phyloP scores from a whole-genome alignment of 2,888 invertebrate genomes.

The Eucriotettix oculatus region DNA sequence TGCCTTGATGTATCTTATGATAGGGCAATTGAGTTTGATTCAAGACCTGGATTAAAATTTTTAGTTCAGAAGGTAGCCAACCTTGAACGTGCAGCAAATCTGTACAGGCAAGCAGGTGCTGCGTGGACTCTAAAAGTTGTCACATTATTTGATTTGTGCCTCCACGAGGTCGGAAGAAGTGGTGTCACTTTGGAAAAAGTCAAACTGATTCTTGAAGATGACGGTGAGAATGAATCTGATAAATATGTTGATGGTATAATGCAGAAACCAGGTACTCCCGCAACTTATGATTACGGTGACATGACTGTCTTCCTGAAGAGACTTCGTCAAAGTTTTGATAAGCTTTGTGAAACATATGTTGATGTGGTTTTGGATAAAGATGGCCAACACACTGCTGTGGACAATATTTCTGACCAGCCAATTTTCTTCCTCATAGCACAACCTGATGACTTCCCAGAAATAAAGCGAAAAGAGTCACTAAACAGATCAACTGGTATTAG shows the following conservation, averaged over 20 bases:
- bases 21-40: constrained; percentile 73
- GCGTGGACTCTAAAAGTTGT: constrained; percentile 80
- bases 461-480: constrained; percentile 20
- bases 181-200: constrained; percentile 20
- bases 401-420: constrained; percentile 31
- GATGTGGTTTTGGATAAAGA: constrained; percentile 31
- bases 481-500: background rate
- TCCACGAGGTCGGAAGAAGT: constrained; percentile 40
- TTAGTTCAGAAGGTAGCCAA: constrained; percentile 84
- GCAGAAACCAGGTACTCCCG: constrained; percentile 4
- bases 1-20: constrained; percentile 69
- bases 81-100: constrained; percentile 68
- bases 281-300: constrained; percentile 3
- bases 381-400: constrained; percentile 25
- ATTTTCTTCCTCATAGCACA: constrained; percentile 39
- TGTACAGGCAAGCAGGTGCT: constrained; percentile 85
- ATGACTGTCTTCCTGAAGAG: constrained; percentile 13
- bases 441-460: constrained; percentile 33
- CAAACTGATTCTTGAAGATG: constrained; percentile 16
- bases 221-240: background rate
- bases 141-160: constrained; percentile 68
- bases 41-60: constrained; percentile 82
- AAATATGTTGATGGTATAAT: constrained; percentile 10
- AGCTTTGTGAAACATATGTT: constrained; percentile 31
- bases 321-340: constrained; percentile 27